A percentile compares a stretch with the other conserved stretches of the same genome.
Conservation (phyloP, 2,797 vertebrate species). For the Anguilla pacifica region DNA sequence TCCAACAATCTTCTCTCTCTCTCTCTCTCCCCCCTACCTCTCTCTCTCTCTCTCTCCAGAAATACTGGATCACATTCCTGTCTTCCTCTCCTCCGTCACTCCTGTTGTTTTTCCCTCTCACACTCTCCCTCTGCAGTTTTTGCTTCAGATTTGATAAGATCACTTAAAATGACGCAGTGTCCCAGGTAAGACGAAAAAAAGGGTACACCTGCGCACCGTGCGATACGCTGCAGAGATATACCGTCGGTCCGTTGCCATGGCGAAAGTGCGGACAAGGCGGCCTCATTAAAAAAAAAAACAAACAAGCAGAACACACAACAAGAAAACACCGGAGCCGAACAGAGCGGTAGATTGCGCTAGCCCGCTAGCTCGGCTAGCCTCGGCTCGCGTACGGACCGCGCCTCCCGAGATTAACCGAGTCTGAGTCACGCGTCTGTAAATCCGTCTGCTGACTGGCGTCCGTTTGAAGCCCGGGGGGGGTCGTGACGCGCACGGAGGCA, state of each 20-base stretch:
- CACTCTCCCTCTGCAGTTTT: not conserved
- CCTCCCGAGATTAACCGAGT: not conserved
- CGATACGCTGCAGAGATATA: not conserved
- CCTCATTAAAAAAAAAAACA: not conserved
- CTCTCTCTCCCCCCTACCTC: not conserved
- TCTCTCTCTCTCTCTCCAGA: not conserved
- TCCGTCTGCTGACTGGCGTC: not conserved
- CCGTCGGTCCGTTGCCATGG: not conserved
- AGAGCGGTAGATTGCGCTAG: not conserved
- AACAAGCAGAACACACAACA: not conserved
- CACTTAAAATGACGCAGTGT: not conserved
- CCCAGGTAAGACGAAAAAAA: not conserved
- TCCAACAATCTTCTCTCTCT: constrained; percentile 4
- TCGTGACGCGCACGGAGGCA: not conserved
- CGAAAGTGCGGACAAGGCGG: not conserved
- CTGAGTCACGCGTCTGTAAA: not conserved
- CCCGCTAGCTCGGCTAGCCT: not conserved
- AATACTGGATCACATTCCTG: not conserved
- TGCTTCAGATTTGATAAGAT: not conserved
- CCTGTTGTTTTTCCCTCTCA: not conserved
- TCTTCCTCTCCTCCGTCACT: not conserved
- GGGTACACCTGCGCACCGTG: not conserved
- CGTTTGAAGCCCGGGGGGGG: not conserved
- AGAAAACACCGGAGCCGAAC: not conserved
- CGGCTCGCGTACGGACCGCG: not conserved